Evolutionary conservation across 1,140 invertebrate genomes (phyloP), one percentile per base, ranked within the genome.

Genomic region (Euura saliciscinereae): DNA sequence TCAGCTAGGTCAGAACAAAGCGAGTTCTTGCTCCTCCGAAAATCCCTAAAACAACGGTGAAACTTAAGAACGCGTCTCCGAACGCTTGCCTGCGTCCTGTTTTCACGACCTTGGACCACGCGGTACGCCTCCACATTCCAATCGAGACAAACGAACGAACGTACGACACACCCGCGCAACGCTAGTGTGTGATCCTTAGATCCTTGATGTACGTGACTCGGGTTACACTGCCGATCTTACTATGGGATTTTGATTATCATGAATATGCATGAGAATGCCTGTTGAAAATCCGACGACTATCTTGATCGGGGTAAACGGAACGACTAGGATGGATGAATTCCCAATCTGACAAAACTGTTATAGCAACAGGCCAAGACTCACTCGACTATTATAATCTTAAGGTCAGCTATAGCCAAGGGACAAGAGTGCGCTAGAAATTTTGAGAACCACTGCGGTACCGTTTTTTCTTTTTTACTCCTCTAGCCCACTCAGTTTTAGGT

Each of bases 21-120:
- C 28, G n/a, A n/a, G n/a, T n/a, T n/a, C n/a, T n/a, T n/a, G n/a
- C n/a, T n/a, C n/a, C 28, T 28, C 1, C 28, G 28, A 28, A 28
- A 28, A 28, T 1, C 28, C 28, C 28, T 28, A 28, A 28, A 28
- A 28, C 28, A 28, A 28, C 28, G 28, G 28, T 28, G 28, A 28
- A 28, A 28, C 28, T 28, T 28, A 28, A 28, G 28, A 28, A 28
- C 28, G 28, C 28, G 51, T 59, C 51, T 59, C 13, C 13, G 51
- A 59, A 59, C 51, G 51, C 51, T 59, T 59, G 51, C 51, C 51
- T 59, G 51, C 51, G 51, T 59, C 51, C 51, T 59, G 51, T 59
- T 59, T 59, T 59, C 51, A 59, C 51, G 51, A 59, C 51, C 51
- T 59, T 59, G 51, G 51, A 59, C 51, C 51, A 28, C 51, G 6